Base-by-base conservation (phyloP, 2,888 invertebrate species). In the Acutogordius australiensis region DNA sequence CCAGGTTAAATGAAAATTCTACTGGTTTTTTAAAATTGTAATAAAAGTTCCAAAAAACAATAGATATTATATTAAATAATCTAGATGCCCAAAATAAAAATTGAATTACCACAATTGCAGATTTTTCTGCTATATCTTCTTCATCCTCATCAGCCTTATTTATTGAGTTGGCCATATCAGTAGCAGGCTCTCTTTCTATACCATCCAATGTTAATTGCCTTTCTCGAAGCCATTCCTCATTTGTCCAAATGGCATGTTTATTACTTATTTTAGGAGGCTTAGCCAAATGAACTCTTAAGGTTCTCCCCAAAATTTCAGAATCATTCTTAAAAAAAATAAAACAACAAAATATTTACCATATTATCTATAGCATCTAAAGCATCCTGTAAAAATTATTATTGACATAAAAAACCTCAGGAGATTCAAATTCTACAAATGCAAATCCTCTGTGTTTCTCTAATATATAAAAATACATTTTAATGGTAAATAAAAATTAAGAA, bases 361-460 rank as follows among this genome's bases (percentile, higher is more conserved):
- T 97, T 97, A 72, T 97, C 94, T 66, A 97, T 91, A 57, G 94
- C 91, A 30, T 90, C 84, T 8, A 85, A 82, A n/a, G 94, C 91
- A 78, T 97, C 97, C 69, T 69, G 30, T 61, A 61, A 26, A 29
- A 62, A 62, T n/a, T 62, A n/a, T 27, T 21, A 13, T 18, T 61
- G 26, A 37, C 2, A 18, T 26, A n/a, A 23, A 64, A 61, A 63
- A 70, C 69, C 74, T 94, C 94, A 4, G 85, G 81, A 64, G 80
- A 78, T 73, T 97, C 97, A 74, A 87, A 97, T 73, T 97, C 97
- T 64, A 99, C 81, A 70, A 99, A 97, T 0, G 91, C 90, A 74
- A 91, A 97, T n/a, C 91, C 91, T 67, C 91, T 77, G 68, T 94
- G 91, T 68, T 87, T 88, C 68, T 91, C 88, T 61, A 82, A 80